phyloP scores from a whole-genome alignment of 2,113 vertebrate species.

The cattle (Bos taurus) region ARS-UCD2.0 NC_037331.1:87199001-87199500 shows the following conservation, averaged over 20 bases:
- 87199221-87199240: too few relatives aligned
- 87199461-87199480: not conserved
- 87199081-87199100: too few relatives aligned
- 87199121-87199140: too few relatives aligned
- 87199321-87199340: not conserved
- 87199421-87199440: not conserved
- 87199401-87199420: not conserved
- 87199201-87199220: too few relatives aligned
- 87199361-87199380: not conserved
- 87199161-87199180: too few relatives aligned
- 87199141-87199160: too few relatives aligned
- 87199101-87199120: too few relatives aligned
- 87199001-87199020: not conserved
- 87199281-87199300: not conserved
- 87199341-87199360: not conserved
- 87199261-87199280: not conserved
- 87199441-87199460: not conserved
- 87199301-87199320: constrained; percentile 20
- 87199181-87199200: too few relatives aligned
- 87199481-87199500: not conserved
- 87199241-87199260: not conserved
- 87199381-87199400: not conserved
- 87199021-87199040: not conserved
- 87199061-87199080: too few relatives aligned
- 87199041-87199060: too few relatives aligned